Percentiles rank a stretch among this genome's conserved stretches.
These are phyloP conservation scores for Microplitis deprimator DNA, from an alignment of 2,888 invertebrate species.

Conservation along the genomic window DNA sequence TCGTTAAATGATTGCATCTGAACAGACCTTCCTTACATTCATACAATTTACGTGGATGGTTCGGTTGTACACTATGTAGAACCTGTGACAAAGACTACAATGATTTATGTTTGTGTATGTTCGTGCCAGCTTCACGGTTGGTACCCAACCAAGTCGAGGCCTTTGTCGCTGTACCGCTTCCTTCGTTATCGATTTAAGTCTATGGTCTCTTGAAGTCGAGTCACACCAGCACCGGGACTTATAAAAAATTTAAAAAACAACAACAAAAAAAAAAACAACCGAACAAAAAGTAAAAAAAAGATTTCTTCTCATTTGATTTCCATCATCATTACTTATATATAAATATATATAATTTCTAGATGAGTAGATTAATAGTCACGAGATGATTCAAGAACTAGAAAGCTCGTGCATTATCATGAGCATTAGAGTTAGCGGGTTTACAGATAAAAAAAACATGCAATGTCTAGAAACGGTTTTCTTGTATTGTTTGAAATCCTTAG, in stretches of 20 bases:
- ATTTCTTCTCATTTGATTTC: neutral
- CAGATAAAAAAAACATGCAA: neutral
- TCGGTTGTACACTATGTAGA: constrained; percentile 20
- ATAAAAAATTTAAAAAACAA: neutral
- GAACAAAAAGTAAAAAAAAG: neutral
- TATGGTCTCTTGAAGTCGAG: neutral
- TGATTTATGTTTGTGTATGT: constrained; percentile 33
- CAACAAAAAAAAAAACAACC: neutral
- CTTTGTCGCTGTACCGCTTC: constrained; percentile 50
- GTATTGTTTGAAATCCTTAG: neutral
- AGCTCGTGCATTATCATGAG: neutral
- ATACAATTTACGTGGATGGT: constrained; percentile 14
- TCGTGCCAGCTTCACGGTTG: constrained; percentile 62
- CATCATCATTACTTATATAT: neutral
- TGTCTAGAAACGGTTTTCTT: neutral
- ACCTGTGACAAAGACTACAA: constrained; percentile 27
- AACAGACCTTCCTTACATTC: neutral
- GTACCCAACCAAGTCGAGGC: constrained; percentile 68
- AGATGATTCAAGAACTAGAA: neutral
- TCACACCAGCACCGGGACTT: neutral
- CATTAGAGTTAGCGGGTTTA: neutral
- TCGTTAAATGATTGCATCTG: neutral
- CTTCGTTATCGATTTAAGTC: constrained; percentile 41
- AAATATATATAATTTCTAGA: neutral
- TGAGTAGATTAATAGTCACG: neutral